Percentiles rank a stretch among this genome's conserved stretches.
These are phyloP conservation scores for Drosophila helvetica DNA, from an alignment of 2,888 invertebrate genomes.

Conservation along the genomic window DNA sequence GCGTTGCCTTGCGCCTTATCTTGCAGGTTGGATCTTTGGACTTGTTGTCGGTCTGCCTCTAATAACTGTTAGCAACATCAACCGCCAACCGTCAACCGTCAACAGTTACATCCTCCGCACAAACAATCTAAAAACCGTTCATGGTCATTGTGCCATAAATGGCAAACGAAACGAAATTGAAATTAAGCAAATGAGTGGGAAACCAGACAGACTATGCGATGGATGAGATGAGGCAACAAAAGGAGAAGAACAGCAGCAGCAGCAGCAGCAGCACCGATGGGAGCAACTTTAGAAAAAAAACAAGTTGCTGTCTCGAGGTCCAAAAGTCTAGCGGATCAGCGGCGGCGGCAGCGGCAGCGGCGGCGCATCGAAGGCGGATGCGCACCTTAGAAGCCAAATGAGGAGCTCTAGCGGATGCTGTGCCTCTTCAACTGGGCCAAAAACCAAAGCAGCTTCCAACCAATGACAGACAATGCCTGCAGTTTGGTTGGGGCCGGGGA, in stretches of 20 bases:
- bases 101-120: slow-evolving; percentile 78
- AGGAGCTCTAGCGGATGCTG: slow-evolving; percentile 72
- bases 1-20: slow-evolving; percentile 50
- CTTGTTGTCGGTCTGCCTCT: neutral
- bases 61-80: slow-evolving; percentile 34
- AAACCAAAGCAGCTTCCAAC: slow-evolving; percentile 46
- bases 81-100: slow-evolving; percentile 53
- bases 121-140: slow-evolving; percentile 67
- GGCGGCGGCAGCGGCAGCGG: neutral
- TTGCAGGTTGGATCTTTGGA: slow-evolving; percentile 10
- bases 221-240: slow-evolving; percentile 31
- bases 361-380: slow-evolving; percentile 65
- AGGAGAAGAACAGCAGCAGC: slow-evolving; percentile 55
- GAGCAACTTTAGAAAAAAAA: slow-evolving; percentile 54
- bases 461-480: slow-evolving; percentile 12
- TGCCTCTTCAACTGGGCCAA: slow-evolving; percentile 67
- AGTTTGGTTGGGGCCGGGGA: neutral
- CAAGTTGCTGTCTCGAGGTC: slow-evolving; percentile 67
- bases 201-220: slow-evolving; percentile 47
- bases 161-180: slow-evolving; percentile 81
- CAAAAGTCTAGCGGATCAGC: slow-evolving; percentile 45
- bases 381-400: slow-evolving; percentile 75
- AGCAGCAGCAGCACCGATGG: slow-evolving; percentile 13
- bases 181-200: slow-evolving; percentile 78
- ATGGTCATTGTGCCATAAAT: slow-evolving; percentile 82